phyloP scores from a whole-genome alignment of 2,113 vertebrate species.

The Silurus glanis region DNA sequence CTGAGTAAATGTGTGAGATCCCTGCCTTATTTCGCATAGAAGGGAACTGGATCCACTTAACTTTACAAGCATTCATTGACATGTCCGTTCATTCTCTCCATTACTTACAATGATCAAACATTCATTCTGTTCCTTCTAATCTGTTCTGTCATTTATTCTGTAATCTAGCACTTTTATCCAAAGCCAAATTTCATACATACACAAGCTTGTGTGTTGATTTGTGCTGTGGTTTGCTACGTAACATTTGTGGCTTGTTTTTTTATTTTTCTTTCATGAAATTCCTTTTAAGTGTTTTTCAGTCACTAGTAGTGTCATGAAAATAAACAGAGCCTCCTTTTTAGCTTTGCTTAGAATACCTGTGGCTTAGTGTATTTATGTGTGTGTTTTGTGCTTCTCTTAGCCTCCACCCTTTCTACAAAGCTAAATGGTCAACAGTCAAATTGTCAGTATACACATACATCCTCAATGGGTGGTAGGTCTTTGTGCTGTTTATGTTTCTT shows the following conservation, averaged over 20 bases:
- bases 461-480: slow-evolving; percentile 62
- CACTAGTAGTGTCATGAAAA: slow-evolving; percentile 5
- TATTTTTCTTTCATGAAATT: background rate
- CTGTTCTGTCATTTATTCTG: background rate
- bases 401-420: slow-evolving; percentile 68
- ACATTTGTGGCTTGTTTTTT: background rate
- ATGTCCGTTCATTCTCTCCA: background rate
- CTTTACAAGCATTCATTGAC: background rate
- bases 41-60: no score
- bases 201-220: background rate
- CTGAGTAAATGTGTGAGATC: background rate
- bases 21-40: background rate
- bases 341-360: slow-evolving; percentile 43
- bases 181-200: background rate
- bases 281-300: background rate
- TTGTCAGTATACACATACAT: slow-evolving; percentile 63
- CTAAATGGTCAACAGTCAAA: slow-evolving; percentile 73
- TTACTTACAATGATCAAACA: background rate
- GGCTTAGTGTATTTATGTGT: slow-evolving; percentile 42
- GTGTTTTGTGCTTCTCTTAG: slow-evolving; percentile 48
- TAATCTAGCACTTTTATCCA: background rate
- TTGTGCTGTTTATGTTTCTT: slow-evolving; percentile 67
- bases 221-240: background rate
- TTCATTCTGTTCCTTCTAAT: background rate
- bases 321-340: slow-evolving; percentile 34